Evolutionary conservation across 64 coral and sea anemone genomes (phyloP), one percentile per base, ranked within the genome.

Genomic region (Astreopora myriophthalma): DNA sequence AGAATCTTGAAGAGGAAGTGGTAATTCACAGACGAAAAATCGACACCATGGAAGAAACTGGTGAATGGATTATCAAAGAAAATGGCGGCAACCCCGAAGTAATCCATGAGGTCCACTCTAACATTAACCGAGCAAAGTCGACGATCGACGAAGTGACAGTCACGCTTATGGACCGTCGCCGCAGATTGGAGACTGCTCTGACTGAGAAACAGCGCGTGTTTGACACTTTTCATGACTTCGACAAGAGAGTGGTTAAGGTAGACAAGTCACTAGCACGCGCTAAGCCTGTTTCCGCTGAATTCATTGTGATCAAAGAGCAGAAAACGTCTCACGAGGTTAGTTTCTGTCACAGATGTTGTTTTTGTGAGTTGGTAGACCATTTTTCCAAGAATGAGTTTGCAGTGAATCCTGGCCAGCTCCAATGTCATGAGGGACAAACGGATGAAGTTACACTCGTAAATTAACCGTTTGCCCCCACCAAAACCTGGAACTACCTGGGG

Each of bases 1-100:
- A 95, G 94, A 96, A 96, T 75, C 92, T 96, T 25, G 95, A 96
- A 73, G 95, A 96, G 32, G 95, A 96, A 57, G 95, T 96, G 1
- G 91, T 96, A 5, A 96, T 96, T 36, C 95, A 96, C 83, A 57
- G 95, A 81, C 73, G 95, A 62, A 96, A 96, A 73, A 96, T 96
- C 19, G 95, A 96, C 23, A 96, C 95, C 4, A 96, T 96, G 95
- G 91, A 93, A 63, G 95, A 96, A 71, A 96, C 91, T 11, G 95
- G 95, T 9, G 95, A 96, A 68, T 96, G 95, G 95, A 96, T 96
- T 79, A 94, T 96, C 17, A 93, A 87, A 34, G 87, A 93, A 74
- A 96, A 93, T 49, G 78, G 85, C 25, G 89, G 89, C 28, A 90
- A 96, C 22, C 84, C 71, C 7, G 95, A 96, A 63, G 95, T 96